Evolutionary conservation across 2,888 invertebrate genomes (phyloP).

Genomic region (Metellina segmentata): DNA sequence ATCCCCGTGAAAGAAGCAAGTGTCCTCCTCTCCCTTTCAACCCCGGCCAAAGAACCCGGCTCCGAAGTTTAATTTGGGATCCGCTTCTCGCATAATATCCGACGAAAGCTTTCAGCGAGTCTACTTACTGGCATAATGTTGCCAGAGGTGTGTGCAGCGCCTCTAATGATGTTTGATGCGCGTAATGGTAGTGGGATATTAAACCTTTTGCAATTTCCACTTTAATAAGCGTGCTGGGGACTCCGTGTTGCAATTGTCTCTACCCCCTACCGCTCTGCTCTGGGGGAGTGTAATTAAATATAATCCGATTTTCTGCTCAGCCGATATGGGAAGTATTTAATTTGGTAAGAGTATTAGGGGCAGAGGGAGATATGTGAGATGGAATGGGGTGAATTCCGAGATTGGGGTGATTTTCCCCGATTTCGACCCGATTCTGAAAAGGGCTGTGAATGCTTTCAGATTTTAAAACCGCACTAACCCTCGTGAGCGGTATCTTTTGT

Average conservation of each 20-base stretch:
- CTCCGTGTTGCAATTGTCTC: slow-evolving; percentile 21
- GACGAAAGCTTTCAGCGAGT: too few relatives aligned
- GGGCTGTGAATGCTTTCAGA: not conserved
- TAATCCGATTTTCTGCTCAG: slow-evolving; percentile 6
- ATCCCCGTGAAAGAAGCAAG: too few relatives aligned
- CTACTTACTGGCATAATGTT: too few relatives aligned
- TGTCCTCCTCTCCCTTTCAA: too few relatives aligned
- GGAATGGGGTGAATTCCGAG: not conserved
- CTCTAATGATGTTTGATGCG: slow-evolving; percentile 60
- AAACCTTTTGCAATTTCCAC: slow-evolving; percentile 67
- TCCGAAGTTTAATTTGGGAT: too few relatives aligned
- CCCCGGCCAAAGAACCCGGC: too few relatives aligned
- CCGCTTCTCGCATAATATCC: too few relatives aligned
- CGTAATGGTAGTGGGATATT: slow-evolving; percentile 58
- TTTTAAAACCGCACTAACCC: not conserved
- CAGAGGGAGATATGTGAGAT: not conserved
- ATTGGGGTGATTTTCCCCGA: not conserved
- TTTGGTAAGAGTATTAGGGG: slow-evolving; percentile 20
- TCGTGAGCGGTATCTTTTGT: not conserved
- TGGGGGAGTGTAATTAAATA: slow-evolving; percentile 12
- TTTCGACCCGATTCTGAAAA: not conserved
- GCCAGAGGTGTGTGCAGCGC: not conserved
- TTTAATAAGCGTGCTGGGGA: slow-evolving; percentile 48
- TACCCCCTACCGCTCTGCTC: not conserved
- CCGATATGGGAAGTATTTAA: slow-evolving; percentile 13